These are phyloP conservation scores for Pristionchus mayeri DNA, from an alignment of 2,888 invertebrate genomes.

Conservation along the genomic window DNA sequence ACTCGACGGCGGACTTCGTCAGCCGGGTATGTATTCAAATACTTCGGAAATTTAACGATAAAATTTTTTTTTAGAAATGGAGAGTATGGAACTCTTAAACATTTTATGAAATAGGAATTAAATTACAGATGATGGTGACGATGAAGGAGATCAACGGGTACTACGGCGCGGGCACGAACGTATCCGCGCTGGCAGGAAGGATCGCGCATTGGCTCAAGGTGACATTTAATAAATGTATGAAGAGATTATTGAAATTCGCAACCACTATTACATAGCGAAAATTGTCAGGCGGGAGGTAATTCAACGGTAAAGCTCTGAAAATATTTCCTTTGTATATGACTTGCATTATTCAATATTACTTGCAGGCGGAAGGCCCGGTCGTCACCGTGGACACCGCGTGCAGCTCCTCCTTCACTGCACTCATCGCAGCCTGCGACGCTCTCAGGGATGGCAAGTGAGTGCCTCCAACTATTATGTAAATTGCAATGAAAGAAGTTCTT, in stretches of 20 bases:
- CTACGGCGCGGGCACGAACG: slow-evolving; percentile 90
- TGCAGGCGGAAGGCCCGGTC: slow-evolving; percentile 84
- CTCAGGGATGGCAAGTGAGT: slow-evolving; percentile 85
- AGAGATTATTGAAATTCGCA: neutral
- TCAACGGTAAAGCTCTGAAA: neutral
- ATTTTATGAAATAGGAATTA: neutral
- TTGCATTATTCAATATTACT: neutral
- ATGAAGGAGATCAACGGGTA: slow-evolving; percentile 81
- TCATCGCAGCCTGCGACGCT: slow-evolving; percentile 78
- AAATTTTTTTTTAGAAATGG: no score
- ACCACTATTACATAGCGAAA: neutral
- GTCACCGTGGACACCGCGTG: slow-evolving; percentile 96
- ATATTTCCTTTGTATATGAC: neutral
- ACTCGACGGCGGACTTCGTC: slow-evolving; percentile 76
- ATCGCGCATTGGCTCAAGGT: slow-evolving; percentile 84
- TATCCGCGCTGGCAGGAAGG: slow-evolving; percentile 90
- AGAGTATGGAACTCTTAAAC: no score
- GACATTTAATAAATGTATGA: neutral
- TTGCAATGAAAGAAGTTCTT: no score
- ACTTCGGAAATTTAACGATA: neutral
- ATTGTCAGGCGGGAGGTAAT: neutral
- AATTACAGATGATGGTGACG: slow-evolving; percentile 35
- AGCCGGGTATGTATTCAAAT: slow-evolving; percentile 55
- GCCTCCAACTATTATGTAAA: neutral
- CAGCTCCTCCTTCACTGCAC: slow-evolving; percentile 88